phyloP scores from a whole-genome alignment of 2,797 vertebrate species.

The Chrosomus eos region DNA sequence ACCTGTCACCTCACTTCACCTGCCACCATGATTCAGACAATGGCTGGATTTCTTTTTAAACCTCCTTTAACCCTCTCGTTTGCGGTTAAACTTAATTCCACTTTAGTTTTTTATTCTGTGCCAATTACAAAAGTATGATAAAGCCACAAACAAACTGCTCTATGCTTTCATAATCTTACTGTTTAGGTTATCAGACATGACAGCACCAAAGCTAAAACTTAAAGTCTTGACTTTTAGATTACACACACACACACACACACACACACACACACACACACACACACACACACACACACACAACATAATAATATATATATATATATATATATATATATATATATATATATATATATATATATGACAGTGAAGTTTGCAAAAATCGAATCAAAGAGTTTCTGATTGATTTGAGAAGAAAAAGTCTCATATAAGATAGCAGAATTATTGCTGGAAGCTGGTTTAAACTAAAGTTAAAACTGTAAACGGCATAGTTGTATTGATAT shows the following conservation, averaged over 20 bases:
- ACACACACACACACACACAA: too few relatives aligned
- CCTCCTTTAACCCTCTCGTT: slow-evolving; percentile 4
- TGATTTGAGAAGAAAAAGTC: neutral
- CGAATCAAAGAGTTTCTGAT: neutral
- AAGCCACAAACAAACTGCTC: neutral
- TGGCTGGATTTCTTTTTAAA: neutral
- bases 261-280: too few relatives aligned
- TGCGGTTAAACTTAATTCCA: slow-evolving; percentile 10
- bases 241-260: too few relatives aligned
- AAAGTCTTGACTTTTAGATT: neutral
- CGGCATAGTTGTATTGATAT: neutral
- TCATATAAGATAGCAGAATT: neutral
- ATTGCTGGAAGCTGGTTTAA: neutral
- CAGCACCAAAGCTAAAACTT: neutral
- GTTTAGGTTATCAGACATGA: neutral
- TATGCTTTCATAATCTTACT: neutral
- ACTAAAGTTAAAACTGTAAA: neutral
- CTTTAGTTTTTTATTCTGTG: slow-evolving; percentile 14
- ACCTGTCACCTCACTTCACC: slow-evolving; percentile 51
- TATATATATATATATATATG: neutral
- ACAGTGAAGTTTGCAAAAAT: neutral
- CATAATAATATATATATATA: too few relatives aligned
- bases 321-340: too few relatives aligned
- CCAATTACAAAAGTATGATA: neutral
- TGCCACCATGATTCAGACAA: slow-evolving; percentile 19